Evolutionary conservation across 2,113 vertebrate species (phyloP), one percentile per base, ranked within the genome.

Genomic region (Fulmarus glacialis): DNA sequence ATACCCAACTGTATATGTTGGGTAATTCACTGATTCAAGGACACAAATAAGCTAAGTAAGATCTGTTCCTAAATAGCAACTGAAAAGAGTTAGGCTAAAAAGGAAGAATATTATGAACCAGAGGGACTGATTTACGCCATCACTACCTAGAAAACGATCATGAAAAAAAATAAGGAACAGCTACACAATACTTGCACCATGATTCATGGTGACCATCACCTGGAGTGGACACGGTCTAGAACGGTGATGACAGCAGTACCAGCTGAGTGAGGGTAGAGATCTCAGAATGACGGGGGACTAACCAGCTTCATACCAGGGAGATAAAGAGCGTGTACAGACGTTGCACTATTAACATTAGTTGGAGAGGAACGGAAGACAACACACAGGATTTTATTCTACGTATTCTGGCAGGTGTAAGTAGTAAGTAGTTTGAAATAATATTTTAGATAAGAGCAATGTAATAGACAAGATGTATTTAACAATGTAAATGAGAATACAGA

Each of bases 151-250:
- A 53, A 18, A 4, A 48, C 4, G 50, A 45, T 30, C 30, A 29
- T 21, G 26, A 17, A 24, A 30, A 15, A 32, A 67, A 30, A 16
- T 8, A 38, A 59, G 26, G 9, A 42, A 45, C 5, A 7, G 20
- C 48, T 18, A 18, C 22, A 50, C 23, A 38, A 8, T 11, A 26
- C 16, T 63, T n/a, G 30, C 23, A 16, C 71, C 15, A 3, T 7
- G 34, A 45, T 43, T 45, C 43, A 29, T 2, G 1, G 30, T 38
- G 40, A 55, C n/a, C n/a, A 22, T 55, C 40, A 32, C 18, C 14
- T 0, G 0, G 26, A 8, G 11, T 2, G 6, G 52, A 23, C 17
- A 26, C 1, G 3, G 48, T 42, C 59, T 38, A 47, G 42, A 62
- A n/a, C 0, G 8, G n/a, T 19, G 47, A 43, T 14, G 63, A 13